Evolutionary conservation across 2,888 invertebrate genomes (phyloP), one percentile per base, ranked within the genome.

Genomic region (Hirtodrosophila duncani): DNA sequence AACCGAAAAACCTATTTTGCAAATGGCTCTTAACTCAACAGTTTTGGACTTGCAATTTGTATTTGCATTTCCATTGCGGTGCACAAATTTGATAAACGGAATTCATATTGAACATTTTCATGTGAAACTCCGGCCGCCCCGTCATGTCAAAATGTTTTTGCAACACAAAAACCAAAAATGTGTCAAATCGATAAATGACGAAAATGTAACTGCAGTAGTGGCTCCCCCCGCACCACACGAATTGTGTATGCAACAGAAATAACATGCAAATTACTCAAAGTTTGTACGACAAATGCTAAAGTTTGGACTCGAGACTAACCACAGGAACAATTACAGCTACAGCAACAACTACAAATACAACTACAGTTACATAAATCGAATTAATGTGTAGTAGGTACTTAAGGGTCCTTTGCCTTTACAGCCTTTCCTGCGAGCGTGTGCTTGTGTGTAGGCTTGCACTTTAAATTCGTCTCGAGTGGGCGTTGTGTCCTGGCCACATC

Each of bases 111-210:
- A n/a, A n/a, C n/a, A n/a, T n/a, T 14, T 38, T 44, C 11, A 34
- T 42, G 46, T n/a, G 9, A 1, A 13, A 21, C 16, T 45, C 10
- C 21, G 21, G 1, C 6, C 11, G 11, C n/a, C 39, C 39, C 48
- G 24, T 49, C 23, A 42, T 71, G 71, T 75, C 66, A 52, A 55
- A 70, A 75, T 75, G 72, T 68, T 65, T 34, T 49, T 51, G 49
- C 34, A 43, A 50, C 31, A 63, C 50, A 46, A 39, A 34, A 39
- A 38, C 52, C 37, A 43, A 41, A 77, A 77, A 67, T 77, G 77
- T 77, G 71, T 67, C 71, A 67, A 71, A 77, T 71, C 71, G 77
- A 70, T 78, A 77, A 67, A 67, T 70, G 65, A 34, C 55, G 51
- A 64, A 57, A 62, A 41, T 48, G 56, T 29, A n/a, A n/a, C n/a